phyloP scores from a whole-genome alignment of 2,888 invertebrate species.

The Leucoma salicis region DNA sequence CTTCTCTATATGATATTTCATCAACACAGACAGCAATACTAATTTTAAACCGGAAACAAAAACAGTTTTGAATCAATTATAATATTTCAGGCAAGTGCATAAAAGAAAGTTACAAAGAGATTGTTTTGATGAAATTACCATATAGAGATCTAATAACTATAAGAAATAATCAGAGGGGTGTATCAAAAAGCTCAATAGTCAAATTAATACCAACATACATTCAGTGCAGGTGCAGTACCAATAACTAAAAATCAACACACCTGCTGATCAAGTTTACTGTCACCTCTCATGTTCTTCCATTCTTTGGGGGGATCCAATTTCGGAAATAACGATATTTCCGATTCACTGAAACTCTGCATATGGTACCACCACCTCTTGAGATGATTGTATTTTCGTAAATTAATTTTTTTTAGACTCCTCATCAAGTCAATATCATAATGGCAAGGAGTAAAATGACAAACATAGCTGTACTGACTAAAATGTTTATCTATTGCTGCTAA shows the following conservation, averaged over 20 bases:
- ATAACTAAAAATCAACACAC: slow-evolving; percentile 43
- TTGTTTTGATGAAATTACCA: slow-evolving; percentile 64
- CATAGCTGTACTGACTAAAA: slow-evolving; percentile 80
- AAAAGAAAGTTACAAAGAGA: slow-evolving; percentile 2
- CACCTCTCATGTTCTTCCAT: slow-evolving; percentile 41
- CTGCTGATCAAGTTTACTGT: slow-evolving; percentile 54
- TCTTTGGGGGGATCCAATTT: slow-evolving; percentile 43
- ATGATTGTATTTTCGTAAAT: slow-evolving; percentile 66
- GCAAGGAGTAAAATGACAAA: slow-evolving; percentile 80
- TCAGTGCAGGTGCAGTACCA: slow-evolving; percentile 16
- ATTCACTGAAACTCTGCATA: slow-evolving; percentile 81
- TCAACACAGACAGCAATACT: slow-evolving; percentile 67
- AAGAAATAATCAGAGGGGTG: slow-evolving; percentile 11
- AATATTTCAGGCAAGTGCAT: not conserved
- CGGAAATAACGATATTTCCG: slow-evolving; percentile 72
- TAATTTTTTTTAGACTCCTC: slow-evolving; percentile 50
- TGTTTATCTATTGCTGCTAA: slow-evolving; percentile 63
- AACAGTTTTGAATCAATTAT: slow-evolving; percentile 23
- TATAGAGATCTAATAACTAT: slow-evolving; percentile 39
- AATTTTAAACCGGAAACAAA: slow-evolving; percentile 62
- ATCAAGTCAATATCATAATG: slow-evolving; percentile 70
- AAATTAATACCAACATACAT: slow-evolving; percentile 6
- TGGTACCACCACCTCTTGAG: slow-evolving; percentile 84
- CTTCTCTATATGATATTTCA: slow-evolving; percentile 55
- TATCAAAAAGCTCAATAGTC: slow-evolving; percentile 10